phyloP scores from a whole-genome alignment of 1,140 invertebrate species.

The Orchesella cincta region DNA sequence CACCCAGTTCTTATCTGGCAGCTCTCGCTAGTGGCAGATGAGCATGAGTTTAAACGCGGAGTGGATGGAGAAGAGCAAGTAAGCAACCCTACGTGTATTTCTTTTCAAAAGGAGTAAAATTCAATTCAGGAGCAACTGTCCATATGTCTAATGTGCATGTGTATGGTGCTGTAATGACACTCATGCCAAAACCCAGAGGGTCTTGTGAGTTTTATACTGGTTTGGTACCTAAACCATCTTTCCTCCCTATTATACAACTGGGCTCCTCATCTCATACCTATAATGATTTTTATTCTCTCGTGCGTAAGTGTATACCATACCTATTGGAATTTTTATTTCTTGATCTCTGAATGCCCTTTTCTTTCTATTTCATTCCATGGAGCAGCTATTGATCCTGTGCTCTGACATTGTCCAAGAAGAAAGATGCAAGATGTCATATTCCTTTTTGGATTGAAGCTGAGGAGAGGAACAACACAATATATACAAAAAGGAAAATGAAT shows the following conservation, averaged over 20 bases:
- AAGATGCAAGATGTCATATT: slow-evolving; percentile 14
- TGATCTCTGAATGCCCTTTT: neutral
- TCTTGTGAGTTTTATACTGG: no score
- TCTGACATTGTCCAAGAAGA: neutral
- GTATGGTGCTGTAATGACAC: neutral
- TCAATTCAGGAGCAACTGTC: slow-evolving; percentile 14
- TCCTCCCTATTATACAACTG: no score
- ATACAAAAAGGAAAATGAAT: neutral
- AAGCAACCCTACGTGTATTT: neutral
- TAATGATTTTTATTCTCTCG: no score
- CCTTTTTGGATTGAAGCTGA: neutral
- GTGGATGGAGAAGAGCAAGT: neutral
- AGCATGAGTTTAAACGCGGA: no score
- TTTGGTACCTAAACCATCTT: no score
- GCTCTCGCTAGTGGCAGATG: neutral
- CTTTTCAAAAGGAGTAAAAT: neutral
- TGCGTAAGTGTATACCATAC: no score
- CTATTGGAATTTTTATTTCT: slow-evolving; percentile 24
- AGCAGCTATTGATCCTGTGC: neutral
- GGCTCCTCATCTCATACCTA: no score
- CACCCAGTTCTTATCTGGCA: slow-evolving; percentile 41
- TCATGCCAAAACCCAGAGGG: neutral
- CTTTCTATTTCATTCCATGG: no score
- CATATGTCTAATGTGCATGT: neutral
- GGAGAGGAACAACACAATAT: neutral